Conservation (phyloP, 2,797 vertebrate species). For the Malurus splendens region DNA sequence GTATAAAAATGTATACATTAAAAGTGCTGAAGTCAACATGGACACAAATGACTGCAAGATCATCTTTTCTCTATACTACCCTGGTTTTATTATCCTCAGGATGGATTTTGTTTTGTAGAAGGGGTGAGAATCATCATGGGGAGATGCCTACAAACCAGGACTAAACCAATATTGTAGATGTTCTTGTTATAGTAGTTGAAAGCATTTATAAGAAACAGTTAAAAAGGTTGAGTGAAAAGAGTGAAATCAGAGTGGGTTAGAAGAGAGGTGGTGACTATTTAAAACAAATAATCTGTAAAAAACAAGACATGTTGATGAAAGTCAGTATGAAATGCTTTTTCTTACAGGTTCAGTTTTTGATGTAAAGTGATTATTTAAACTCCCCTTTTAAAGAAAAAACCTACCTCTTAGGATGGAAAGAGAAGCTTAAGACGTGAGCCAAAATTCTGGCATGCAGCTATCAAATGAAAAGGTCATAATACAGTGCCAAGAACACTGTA, state of each 20-base stretch:
- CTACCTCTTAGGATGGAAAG: background rate
- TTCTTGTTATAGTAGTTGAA: background rate
- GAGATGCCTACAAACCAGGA: background rate
- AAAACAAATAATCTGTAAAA: background rate
- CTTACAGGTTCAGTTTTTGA: background rate
- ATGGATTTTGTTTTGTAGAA: background rate
- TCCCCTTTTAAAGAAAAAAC: background rate
- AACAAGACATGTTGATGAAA: background rate
- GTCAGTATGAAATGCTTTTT: background rate
- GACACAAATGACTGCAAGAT: background rate
- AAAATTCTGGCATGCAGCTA: background rate
- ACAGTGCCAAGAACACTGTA: background rate
- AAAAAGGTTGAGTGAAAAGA: background rate
- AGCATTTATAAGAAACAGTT: background rate
- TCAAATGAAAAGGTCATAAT: background rate
- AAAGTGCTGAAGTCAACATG: background rate
- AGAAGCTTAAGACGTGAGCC: background rate
- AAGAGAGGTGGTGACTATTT: background rate
- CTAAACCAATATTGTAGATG: background rate
- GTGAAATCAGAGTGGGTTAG: background rate
- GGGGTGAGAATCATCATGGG: background rate
- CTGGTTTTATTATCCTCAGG: background rate
- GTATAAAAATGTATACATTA: background rate
- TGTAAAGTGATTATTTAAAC: background rate
- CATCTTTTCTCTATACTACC: background rate